These are phyloP conservation scores for Myiopsitta monachus DNA, from an alignment of 2,113 vertebrate species.

Conservation along the genomic window DNA sequence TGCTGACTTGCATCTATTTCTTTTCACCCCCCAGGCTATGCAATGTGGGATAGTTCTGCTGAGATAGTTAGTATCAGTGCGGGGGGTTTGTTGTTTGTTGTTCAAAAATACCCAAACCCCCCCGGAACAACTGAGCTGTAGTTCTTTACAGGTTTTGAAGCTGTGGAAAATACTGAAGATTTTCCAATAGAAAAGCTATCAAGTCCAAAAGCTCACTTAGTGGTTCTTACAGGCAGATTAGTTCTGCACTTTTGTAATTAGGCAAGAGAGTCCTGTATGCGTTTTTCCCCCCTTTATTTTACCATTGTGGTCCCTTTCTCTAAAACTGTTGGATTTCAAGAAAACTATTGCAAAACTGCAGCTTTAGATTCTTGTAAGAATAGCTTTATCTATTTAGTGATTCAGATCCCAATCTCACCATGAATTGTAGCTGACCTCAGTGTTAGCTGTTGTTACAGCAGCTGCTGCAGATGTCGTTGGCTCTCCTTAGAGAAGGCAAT, in stretches of 20 bases:
- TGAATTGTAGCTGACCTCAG: background rate
- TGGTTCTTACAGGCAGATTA: background rate
- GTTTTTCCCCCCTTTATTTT: background rate
- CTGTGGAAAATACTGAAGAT: background rate
- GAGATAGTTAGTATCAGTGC: background rate
- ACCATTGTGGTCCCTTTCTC: background rate
- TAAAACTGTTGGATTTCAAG: background rate
- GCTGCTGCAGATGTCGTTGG: background rate
- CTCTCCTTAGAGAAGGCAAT: background rate
- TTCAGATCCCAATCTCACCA: background rate
- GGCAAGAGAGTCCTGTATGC: background rate
- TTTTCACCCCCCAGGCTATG: slow-evolving; percentile 24
- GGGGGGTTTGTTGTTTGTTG: background rate
- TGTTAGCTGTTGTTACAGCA: background rate
- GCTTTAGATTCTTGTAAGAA: background rate
- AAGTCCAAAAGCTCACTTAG: background rate
- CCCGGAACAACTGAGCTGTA: background rate
- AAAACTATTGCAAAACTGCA: background rate
- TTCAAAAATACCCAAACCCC: background rate
- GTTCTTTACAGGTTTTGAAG: slow-evolving; percentile 5
- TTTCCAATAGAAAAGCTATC: background rate
- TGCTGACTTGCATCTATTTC: slow-evolving; percentile 51
- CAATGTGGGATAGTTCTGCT: slow-evolving; percentile 30
- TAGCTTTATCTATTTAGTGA: background rate
- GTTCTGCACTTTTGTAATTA: background rate